phyloP scores from a whole-genome alignment of 2,888 invertebrate species.

The Tortrix viridana region DNA sequence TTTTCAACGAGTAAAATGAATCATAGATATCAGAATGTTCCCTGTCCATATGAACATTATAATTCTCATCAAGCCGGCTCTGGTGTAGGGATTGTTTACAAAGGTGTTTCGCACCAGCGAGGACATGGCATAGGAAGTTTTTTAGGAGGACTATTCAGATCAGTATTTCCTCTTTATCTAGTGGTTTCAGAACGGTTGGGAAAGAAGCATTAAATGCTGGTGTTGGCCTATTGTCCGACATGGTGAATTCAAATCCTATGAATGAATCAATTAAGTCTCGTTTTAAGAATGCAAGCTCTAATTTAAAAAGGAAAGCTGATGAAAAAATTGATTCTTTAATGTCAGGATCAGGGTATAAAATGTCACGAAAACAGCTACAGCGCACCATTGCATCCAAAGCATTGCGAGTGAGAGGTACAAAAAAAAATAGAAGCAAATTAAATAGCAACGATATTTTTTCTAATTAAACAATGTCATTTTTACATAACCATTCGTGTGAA shows the following conservation, averaged over 20 bases:
- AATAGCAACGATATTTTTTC: constrained; percentile 40
- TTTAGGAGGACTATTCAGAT: constrained; percentile 44
- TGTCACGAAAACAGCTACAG: constrained; percentile 9
- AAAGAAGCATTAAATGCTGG: constrained; percentile 46
- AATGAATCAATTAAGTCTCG: constrained; percentile 36
- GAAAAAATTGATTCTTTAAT: constrained; percentile 42
- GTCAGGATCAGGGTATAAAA: constrained; percentile 45
- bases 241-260: constrained; percentile 38
- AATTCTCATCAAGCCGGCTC: constrained; percentile 46
- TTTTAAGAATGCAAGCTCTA: constrained; percentile 38
- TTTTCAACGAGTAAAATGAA: constrained; percentile 43
- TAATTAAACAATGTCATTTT: constrained; percentile 44
- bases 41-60: constrained; percentile 45
- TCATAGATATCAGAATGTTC: constrained; percentile 23
- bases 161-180: constrained; percentile 44
- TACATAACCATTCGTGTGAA: constrained; percentile 48
- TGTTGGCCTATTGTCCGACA: constrained; percentile 44
- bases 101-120: constrained; percentile 42
- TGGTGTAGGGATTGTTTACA: constrained; percentile 46
- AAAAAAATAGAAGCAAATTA: constrained; percentile 17
- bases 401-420: constrained; percentile 3
- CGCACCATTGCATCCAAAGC: constrained; percentile 10
- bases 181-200: constrained; percentile 44
- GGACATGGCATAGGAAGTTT: constrained; percentile 46
- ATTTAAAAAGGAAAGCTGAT: constrained; percentile 45